phyloP scores from a whole-genome alignment of 2,888 invertebrate species.

The Spodoptera picta region DNA sequence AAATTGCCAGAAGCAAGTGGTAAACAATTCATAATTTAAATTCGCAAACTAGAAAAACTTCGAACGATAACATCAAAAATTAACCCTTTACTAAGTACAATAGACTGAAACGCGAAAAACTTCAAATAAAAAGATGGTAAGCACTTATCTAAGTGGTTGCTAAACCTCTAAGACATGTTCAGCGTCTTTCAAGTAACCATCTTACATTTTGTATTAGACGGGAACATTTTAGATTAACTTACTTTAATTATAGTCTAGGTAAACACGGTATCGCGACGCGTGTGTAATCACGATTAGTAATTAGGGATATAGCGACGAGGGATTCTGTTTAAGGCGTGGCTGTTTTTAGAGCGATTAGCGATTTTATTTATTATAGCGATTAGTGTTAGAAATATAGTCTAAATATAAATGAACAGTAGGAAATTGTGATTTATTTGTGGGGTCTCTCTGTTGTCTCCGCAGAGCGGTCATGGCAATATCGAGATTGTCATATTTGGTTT shows the following conservation, averaged over 20 bases:
- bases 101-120: slow-evolving; percentile 36
- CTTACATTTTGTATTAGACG: slow-evolving; percentile 85
- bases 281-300: slow-evolving; percentile 86
- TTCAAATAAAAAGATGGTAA: slow-evolving; percentile 48
- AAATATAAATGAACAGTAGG: not conserved
- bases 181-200: slow-evolving; percentile 52
- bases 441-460: too few species aligned
- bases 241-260: slow-evolving; percentile 83
- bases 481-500: too few species aligned
- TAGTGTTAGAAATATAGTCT: too few species aligned
- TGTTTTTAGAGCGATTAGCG: slow-evolving; percentile 35
- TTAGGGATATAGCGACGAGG: slow-evolving; percentile 71
- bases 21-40: too few species aligned
- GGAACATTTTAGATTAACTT: slow-evolving; percentile 82
- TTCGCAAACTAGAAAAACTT: not conserved
- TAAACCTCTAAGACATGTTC: slow-evolving; percentile 53
- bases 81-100: slow-evolving; percentile 24
- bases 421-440: not conserved
- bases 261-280: slow-evolving; percentile 75
- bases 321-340: slow-evolving; percentile 41
- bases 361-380: not conserved
- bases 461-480: too few species aligned
- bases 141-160: slow-evolving; percentile 49
- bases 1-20: too few species aligned
- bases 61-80: slow-evolving; percentile 2